Conservation (phyloP, 2,797 vertebrate genomes). For the Peromyscus eremicus region DNA sequence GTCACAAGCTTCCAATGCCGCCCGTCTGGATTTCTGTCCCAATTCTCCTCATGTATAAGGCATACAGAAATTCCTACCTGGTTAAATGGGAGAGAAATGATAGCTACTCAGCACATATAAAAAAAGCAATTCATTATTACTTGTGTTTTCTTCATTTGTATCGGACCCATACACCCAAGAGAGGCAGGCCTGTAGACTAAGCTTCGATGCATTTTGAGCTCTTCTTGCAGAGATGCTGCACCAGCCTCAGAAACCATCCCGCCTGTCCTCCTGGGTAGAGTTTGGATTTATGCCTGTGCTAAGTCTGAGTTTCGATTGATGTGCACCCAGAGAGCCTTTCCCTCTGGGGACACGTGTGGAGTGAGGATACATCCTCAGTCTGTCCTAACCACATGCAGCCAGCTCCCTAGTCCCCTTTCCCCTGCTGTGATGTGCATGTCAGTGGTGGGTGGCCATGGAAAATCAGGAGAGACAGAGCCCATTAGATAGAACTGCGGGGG, state of each 20-base stretch:
- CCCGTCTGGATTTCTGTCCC: background rate
- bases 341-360: slow-evolving; percentile 29
- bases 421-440: slow-evolving; percentile 77
- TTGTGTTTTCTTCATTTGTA: background rate
- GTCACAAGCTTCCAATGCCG: background rate
- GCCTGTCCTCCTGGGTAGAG: slow-evolving; percentile 52
- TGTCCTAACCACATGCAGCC: slow-evolving; percentile 79
- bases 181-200: background rate
- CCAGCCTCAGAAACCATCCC: background rate
- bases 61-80: background rate
- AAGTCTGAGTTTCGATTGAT: slow-evolving; percentile 69
- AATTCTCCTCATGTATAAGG: background rate
- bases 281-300: slow-evolving; percentile 33
- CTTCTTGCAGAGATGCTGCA: background rate
- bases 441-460: slow-evolving; percentile 80
- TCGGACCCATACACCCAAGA: background rate
- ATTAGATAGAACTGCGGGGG: slow-evolving; percentile 86
- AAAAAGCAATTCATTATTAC: background rate
- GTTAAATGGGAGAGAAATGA: background rate
- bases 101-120: background rate
- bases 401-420: rapidly evolving
- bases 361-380: slow-evolving; percentile 75
- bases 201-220: background rate
- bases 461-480: slow-evolving; percentile 83
- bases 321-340: slow-evolving; percentile 48